Evolutionary conservation across 2,113 vertebrate genomes (phyloP), one percentile per base, ranked within the genome.

Genomic region (Probosciger aterrimus): DNA sequence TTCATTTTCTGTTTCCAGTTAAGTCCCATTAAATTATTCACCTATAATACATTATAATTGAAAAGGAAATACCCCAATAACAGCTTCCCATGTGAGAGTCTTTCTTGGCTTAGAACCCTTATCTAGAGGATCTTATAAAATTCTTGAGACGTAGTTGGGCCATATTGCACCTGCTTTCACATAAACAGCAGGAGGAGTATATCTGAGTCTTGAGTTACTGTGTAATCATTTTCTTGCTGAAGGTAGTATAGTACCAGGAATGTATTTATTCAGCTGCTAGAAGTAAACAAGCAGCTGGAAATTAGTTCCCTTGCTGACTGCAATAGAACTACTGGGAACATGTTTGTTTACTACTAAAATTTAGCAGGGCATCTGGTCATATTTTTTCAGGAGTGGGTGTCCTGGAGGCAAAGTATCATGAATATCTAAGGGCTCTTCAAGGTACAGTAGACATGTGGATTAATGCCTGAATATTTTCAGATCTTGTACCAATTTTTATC

Each of bases 181-280:
- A 63, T 63, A 92, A 97, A 91, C 80, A 95, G 73, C 91, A 92
- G 93, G 41, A 67, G 28, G 22, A 41, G 5, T n/a, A 30, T 78
- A 69, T 82, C 52, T 78, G 59, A n/a, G 37, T 87, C 71, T 90
- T 22, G 74, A 95, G 80, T 87, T 84, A 82, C 76, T 79, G 69
- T 19, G 3, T 57, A 88, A 97, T 52, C n/a, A 77, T 95, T 94
- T 95, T 95, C 77, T 82, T 88, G 30, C 70, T 93, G 77, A 91
- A 87, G 53, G 44, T 91, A 84, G 92, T 85, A 84, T 92, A 83
- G 60, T 74, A 79, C 52, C n/a, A 80, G 89, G 55, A 73, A 53
- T 63, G 19, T 92, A 96, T 97, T 98, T 97, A 90, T 91, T 97
- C 97, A 96, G 94, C 96, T 97, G 92, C 87, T 86, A 70, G 79